Percentiles rank a stretch among this genome's conserved stretches.
These are phyloP conservation scores for Cyprinella venusta DNA, from an alignment of 2,797 vertebrate genomes.

Conservation along the genomic window DNA sequence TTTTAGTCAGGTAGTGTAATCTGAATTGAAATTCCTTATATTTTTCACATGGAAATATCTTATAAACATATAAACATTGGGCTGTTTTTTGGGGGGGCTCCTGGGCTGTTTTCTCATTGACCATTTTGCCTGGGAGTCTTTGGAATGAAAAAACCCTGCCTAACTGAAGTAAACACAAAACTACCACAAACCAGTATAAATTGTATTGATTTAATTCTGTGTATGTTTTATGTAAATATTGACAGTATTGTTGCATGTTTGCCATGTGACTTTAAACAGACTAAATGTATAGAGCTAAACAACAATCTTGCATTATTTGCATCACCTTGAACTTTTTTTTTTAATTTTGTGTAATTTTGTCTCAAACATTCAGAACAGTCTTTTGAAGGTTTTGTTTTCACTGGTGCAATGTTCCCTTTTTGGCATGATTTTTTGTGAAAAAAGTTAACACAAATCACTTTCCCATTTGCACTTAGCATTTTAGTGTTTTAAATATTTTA, in stretches of 20 bases:
- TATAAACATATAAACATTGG: not conserved
- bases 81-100: not conserved
- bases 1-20: not conserved
- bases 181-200: not conserved
- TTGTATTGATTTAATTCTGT: not conserved
- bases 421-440: not conserved
- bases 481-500: not conserved
- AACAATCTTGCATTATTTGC: not conserved
- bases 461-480: not conserved
- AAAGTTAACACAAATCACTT: not conserved
- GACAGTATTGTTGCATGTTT: conserved; percentile 5
- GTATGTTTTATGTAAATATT: not conserved
- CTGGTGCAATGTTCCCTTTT: not conserved
- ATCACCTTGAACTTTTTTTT: not conserved
- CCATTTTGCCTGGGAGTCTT: not conserved
- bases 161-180: not conserved
- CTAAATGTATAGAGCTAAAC: not conserved
- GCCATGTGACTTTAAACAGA: not conserved
- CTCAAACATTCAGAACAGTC: not conserved
- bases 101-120: not conserved
- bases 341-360: not conserved
- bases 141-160: not conserved
- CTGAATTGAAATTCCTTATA: not conserved
- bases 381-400: not conserved
- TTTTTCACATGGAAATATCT: conserved; percentile 8